Evolutionary conservation across 2,888 invertebrate genomes (phyloP), one percentile per base, ranked within the genome.

Genomic region (Operophtera brumata): DNA sequence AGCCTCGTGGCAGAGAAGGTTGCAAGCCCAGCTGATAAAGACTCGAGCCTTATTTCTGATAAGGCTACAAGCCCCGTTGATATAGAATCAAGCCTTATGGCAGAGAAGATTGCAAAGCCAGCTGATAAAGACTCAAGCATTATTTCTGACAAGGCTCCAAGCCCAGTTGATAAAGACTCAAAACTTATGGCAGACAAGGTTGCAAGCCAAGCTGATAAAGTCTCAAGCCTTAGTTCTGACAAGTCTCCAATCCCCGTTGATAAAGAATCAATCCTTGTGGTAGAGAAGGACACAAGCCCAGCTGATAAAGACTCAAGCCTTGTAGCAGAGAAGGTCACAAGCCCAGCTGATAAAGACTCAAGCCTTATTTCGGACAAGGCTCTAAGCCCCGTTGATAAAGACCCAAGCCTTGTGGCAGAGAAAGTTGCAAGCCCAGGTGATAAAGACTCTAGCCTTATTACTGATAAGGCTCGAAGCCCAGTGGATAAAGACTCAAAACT

Each of bases 241-340:
- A 51, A 44, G 10, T 20, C 47, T 3, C 20, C 20, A 20, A 20
- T 28, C 35, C n/a, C 14, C 3, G 52, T 51, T 1, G 59, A 61
- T 0, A 61, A 57, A 11, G 44, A 40, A 1, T 25, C 57, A 2
- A 66, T 61, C 35, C 57, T 59, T 1, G 39, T 45, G 4, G 48
- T 56, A 28, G 44, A 55, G 0, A 45, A 57, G 2, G 53, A 57
- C 0, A 47, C 28, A 1, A 12, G n/a, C 7, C 7, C 47, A 0
- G 39, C 46, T 0, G 39, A 2, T 28, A 41, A 26, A 6, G 26
- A 42, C 1, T 14, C 26, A n/a, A 53, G 36, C 42, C 12, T 42
- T 0, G 20, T 35, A 0, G 9, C 40, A 9, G 50, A 54, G 1
- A 52, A 54, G 13, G 39, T 6, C 4, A 7, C 20, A 1, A 48